Percentiles rank a stretch among this genome's conserved stretches.
These are phyloP conservation scores for Triplophysa bombifrons DNA, from an alignment of 2,797 vertebrate genomes.

Conservation along the genomic window DNA sequence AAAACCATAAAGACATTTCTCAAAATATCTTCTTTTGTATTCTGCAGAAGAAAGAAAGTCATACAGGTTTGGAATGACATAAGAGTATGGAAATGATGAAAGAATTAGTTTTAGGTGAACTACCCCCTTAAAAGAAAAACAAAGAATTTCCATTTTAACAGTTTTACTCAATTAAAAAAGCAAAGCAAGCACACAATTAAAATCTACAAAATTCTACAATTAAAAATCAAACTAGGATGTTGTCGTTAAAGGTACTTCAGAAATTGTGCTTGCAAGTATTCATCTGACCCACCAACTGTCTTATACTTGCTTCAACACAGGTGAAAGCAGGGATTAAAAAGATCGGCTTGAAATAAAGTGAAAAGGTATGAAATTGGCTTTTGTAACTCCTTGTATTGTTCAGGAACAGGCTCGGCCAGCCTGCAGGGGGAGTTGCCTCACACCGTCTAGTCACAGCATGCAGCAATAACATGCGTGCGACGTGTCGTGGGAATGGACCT, in stretches of 20 bases:
- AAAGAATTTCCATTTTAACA: too few relatives aligned
- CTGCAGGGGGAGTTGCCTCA: conserved; percentile 24
- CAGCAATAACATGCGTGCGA: conserved; percentile 20
- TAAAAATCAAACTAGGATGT: background rate
- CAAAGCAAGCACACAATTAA: too few relatives aligned
- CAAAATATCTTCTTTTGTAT: too few relatives aligned
- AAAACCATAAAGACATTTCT: too few relatives aligned
- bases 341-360: background rate
- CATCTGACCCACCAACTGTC: background rate
- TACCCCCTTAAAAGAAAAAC: too few relatives aligned
- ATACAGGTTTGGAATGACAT: too few relatives aligned
- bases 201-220: background rate
- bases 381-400: conserved; percentile 27
- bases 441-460: background rate
- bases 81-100: too few relatives aligned
- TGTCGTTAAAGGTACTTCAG: background rate
- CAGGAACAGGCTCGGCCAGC: background rate
- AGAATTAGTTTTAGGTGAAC: too few relatives aligned
- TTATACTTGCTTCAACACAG: too few relatives aligned
- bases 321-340: background rate
- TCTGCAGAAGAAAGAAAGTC: too few relatives aligned
- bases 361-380: conserved; percentile 5
- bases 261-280: background rate
- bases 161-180: too few relatives aligned
- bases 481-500: conserved; percentile 43